These are phyloP conservation scores for Agrilus cyanescens DNA, from an alignment of 2,888 invertebrate species.

Conservation along the genomic window DNA sequence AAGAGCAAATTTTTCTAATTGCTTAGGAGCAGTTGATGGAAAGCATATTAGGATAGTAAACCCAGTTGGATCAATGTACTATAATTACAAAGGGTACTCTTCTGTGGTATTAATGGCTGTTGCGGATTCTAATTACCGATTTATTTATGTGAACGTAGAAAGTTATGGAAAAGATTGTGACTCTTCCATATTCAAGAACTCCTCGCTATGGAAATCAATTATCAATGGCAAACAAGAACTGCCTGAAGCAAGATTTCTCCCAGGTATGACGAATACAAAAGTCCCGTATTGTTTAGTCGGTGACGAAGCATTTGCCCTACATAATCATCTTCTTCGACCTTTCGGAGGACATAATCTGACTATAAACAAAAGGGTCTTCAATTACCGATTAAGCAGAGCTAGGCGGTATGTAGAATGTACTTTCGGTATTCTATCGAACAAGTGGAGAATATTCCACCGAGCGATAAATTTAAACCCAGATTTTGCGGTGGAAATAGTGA, in stretches of 20 bases:
- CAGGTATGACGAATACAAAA: constrained; percentile 4
- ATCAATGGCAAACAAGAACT: constrained; percentile 7
- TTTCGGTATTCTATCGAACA: constrained; percentile 7
- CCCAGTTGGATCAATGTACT: constrained; percentile 17
- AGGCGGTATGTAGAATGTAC: no score
- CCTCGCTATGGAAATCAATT: constrained; percentile 15
- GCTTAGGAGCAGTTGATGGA: constrained; percentile 21
- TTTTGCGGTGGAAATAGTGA: constrained; percentile 3
- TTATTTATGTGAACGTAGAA: constrained; percentile 17
- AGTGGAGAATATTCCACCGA: constrained; percentile 4
- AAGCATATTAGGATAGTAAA: constrained; percentile 20
- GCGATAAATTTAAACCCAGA: constrained; percentile 1
- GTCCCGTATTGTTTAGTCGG: constrained; percentile 19
- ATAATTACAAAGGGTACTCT: constrained; percentile 18
- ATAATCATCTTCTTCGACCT: constrained; percentile 6
- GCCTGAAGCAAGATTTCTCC: constrained; percentile 2
- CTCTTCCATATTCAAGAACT: constrained; percentile 18
- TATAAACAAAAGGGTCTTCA: constrained; percentile 10
- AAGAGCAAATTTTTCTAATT: no score
- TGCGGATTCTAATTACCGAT: constrained; percentile 17
- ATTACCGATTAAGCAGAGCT: constrained; percentile 16
- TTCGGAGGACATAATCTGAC: constrained; percentile 14
- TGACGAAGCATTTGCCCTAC: constrained; percentile 9
- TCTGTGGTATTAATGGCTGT: constrained; percentile 19
- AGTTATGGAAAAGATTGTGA: constrained; percentile 14